Base-by-base conservation (phyloP, 2,888 invertebrate genomes). In the Germaria angustata region DNA sequence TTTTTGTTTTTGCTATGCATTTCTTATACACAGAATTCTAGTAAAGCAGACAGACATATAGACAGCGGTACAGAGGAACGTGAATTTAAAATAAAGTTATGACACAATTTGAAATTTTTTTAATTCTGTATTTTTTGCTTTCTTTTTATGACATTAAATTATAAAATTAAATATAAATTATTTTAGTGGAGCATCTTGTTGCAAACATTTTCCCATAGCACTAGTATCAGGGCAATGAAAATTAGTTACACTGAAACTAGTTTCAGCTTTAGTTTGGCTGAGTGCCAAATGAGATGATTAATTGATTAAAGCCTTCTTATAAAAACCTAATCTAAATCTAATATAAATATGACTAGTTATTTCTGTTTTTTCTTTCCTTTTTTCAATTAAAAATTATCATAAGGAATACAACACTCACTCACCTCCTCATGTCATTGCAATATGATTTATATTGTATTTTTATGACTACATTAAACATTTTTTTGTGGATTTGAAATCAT, bases 51-150 rank as follows among this genome's bases (percentile, higher is more conserved):
- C 6, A 13, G 2, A 39, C 13, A 24, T 17, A 34, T 22, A 15
- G 6, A 6, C 28, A 28, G n/a, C n/a, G n/a, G n/a, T n/a, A n/a
- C n/a, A n/a, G n/a, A n/a, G n/a, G n/a, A 28, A 0, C 22, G 28
- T n/a, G n/a, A n/a, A n/a, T n/a, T n/a, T n/a, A n/a, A n/a, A n/a
- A n/a, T n/a, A n/a, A n/a, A 69, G 77, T 77, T 77, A 53, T 69
- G 77, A 77, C 77, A 69, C 69, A 77, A 77, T 77, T 77, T 59
- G 20, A 59, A 41, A 59, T 53, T 65, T 44, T 65, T 75, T 53
- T 61, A 41, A 53, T 63, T 51, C 2, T 46, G 11, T 34, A 22
- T 9, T 6, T 49, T 34, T 53, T 51, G 39, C 49, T 34, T 46
- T 65, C 53, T 55, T 73, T 51, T 41, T 36, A 20, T 41, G 34